A percentile compares a stretch with the other conserved stretches of the same genome.
These are phyloP conservation scores for Podarcis siculus DNA, from an alignment of 2,797 vertebrate species.

Conservation along the genomic window DNA sequence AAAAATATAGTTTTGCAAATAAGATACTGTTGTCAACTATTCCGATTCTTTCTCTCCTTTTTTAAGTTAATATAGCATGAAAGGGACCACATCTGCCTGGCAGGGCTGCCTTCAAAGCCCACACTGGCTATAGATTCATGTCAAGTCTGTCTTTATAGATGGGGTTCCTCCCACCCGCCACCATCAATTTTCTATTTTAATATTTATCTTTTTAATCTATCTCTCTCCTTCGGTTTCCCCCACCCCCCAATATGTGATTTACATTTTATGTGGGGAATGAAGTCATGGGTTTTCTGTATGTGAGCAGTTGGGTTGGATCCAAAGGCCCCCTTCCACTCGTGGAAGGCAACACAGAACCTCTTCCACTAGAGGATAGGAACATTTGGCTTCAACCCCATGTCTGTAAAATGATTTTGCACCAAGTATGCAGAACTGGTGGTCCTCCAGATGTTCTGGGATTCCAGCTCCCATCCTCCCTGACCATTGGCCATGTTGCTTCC, in stretches of 20 bases:
- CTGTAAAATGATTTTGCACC: background rate
- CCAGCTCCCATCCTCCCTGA: too few relatives aligned
- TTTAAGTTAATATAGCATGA: constrained; percentile 6
- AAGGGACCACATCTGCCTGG: background rate
- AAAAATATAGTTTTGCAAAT: constrained; percentile 15
- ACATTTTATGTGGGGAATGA: too few relatives aligned
- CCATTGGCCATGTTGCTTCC: too few relatives aligned
- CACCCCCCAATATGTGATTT: too few relatives aligned
- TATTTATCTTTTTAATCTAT: too few relatives aligned
- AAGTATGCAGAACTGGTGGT: too few relatives aligned
- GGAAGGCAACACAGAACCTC: background rate
- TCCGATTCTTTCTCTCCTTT: background rate
- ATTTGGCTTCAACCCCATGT: background rate
- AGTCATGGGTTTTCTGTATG: too few relatives aligned
- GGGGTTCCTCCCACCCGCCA: background rate
- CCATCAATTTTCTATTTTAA: too few relatives aligned
- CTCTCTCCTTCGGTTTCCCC: too few relatives aligned
- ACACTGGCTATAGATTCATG: too few relatives aligned
- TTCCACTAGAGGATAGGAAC: too few relatives aligned
- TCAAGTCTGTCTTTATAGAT: background rate
- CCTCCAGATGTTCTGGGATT: too few relatives aligned
- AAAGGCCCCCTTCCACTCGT: background rate
- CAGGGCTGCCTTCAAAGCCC: background rate
- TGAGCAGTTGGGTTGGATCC: background rate
- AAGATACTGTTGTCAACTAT: constrained; percentile 14